These are phyloP conservation scores for Gavia stellata DNA, from an alignment of 2,113 vertebrate genomes.

Conservation along the genomic window DNA sequence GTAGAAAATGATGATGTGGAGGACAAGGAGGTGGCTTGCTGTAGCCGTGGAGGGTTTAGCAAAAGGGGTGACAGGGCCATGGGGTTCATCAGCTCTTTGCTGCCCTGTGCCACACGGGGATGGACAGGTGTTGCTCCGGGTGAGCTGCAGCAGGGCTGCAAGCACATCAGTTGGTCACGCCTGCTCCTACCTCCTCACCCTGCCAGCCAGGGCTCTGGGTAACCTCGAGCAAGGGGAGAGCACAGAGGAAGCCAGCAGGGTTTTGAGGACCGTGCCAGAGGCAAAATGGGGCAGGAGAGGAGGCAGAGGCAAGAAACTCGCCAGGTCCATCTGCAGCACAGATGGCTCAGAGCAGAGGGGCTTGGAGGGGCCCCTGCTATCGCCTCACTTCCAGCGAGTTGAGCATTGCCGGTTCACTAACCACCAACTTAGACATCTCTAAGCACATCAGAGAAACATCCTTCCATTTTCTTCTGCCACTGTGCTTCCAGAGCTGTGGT, in stretches of 20 bases:
- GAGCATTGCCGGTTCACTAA: neutral
- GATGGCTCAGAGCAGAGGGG: neutral
- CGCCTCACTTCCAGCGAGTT: neutral
- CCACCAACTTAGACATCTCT: neutral
- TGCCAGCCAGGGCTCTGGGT: neutral
- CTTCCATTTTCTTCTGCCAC: neutral
- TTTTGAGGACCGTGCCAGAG: neutral
- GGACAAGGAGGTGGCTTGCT: neutral
- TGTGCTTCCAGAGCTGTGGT: neutral
- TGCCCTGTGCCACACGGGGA: neutral
- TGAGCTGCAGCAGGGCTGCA: neutral
- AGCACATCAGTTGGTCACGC: fast-evolving
- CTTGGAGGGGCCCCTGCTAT: neutral
- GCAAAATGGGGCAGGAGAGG: neutral
- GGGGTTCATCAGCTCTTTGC: neutral
- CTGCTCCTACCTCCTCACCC: neutral
- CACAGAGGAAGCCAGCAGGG: neutral
- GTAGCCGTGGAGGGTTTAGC: neutral
- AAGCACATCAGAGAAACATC: neutral
- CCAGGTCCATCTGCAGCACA: neutral
- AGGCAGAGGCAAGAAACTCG: neutral
- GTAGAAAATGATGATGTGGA: neutral
- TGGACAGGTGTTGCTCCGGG: neutral
- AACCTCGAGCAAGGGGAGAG: neutral
- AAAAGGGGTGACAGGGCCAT: neutral